A percentile compares a stretch with the other conserved stretches of the same genome.
These are phyloP conservation scores for Epirrita christyi DNA, from an alignment of 2,888 invertebrate species.

Conservation along the genomic window DNA sequence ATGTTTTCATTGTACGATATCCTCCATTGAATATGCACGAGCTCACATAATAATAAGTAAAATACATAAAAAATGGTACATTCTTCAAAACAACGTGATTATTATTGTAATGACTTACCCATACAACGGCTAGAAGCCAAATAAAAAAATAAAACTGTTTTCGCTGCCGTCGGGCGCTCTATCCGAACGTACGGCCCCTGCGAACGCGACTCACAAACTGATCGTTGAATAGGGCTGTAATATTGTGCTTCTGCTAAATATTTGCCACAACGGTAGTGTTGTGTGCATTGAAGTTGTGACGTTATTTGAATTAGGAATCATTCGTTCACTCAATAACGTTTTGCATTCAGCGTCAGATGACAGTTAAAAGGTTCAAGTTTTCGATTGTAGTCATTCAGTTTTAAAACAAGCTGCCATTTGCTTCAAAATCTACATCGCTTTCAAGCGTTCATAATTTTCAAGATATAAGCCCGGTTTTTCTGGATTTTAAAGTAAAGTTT, in stretches of 20 bases:
- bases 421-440: no score
- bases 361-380: no score
- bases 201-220: slow-evolving; percentile 74
- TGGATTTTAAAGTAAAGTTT: no score
- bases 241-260: slow-evolving; percentile 66
- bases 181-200: slow-evolving; percentile 61
- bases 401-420: no score
- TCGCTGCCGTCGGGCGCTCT: slow-evolving; percentile 73
- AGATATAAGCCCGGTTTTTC: no score
- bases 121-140: slow-evolving; percentile 86
- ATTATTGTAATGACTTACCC: slow-evolving; percentile 65
- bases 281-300: slow-evolving; percentile 21
- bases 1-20: slow-evolving; percentile 30
- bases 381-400: no score
- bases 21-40: slow-evolving; percentile 24
- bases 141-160: slow-evolving; percentile 82
- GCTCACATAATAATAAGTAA: not conserved
- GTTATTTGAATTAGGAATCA: slow-evolving; percentile 12
- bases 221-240: slow-evolving; percentile 64
- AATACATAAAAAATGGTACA: not conserved
- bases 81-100: not conserved
- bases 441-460: no score
- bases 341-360: no score
- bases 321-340: not conserved
- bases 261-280: slow-evolving; percentile 50